Evolutionary conservation across 2,888 invertebrate genomes (phyloP), one percentile per base, ranked within the genome.

Genomic region (Mylabris sibirica): DNA sequence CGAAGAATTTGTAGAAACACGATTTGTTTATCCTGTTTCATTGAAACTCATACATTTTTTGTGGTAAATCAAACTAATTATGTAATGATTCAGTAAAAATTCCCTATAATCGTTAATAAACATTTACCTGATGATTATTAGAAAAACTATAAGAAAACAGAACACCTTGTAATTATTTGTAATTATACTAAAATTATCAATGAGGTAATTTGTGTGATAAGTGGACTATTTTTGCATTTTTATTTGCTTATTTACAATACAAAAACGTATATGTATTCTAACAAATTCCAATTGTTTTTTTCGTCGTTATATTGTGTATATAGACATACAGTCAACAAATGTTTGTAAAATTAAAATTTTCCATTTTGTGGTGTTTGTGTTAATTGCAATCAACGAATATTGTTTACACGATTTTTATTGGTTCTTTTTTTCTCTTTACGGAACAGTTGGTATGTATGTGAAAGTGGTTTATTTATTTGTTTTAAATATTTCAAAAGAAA

Each of bases 401-500:
- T n/a, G 26, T 57, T 26, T 24, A 57, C 26, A 57, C 14, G 14
- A 14, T 57, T 53, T 22, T 22, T 22, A 53, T 53, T 57, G 3
- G 57, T 4, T 1, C 6, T 57, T 24, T 57, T 53, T 11, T 22
- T 49, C 30, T 30, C 30, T 30, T 6, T 30, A 6, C 8, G 30
- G 9, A 26, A 26, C 57, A 57, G 57, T 57, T 57, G 57, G 57
- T 57, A 57, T 57, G 57, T 57, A 57, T 57, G 57, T 57, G 57
- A 57, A 57, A 57, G 57, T 57, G 24, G 24, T 57, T 57, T 57
- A 26, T 57, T 57, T 26, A 12, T 9, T 53, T 22, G 3, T 53
- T 53, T 22, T 53, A 3, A 4, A 3, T 20, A 1, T 49, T 1
- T 0, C 2, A 9, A 20, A 9, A 2, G 11, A 53, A 12, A 1